These are phyloP conservation scores for Drosophila ambigua DNA, from an alignment of 1,140 invertebrate genomes.

Conservation along the genomic window DNA sequence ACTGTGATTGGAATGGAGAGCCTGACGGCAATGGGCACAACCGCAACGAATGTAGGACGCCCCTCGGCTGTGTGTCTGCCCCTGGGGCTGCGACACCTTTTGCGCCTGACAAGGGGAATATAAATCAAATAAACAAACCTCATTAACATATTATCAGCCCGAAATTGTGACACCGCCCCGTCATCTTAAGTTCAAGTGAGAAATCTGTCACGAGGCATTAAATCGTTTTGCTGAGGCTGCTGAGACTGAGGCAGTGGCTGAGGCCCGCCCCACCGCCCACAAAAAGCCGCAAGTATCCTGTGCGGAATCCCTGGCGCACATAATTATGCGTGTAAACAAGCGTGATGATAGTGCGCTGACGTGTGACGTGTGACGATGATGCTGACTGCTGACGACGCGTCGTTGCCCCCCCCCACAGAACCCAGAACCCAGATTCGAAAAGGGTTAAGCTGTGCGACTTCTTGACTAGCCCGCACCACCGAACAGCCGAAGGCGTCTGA, in stretches of 20 bases:
- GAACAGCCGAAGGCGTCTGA: slow-evolving; percentile 2
- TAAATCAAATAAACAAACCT: slow-evolving; percentile 81
- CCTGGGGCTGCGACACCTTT: slow-evolving; percentile 33
- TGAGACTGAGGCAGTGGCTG: no score
- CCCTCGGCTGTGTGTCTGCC: slow-evolving; percentile 15
- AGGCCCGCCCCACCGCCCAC: slow-evolving; percentile 9
- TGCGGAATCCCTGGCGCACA: slow-evolving; percentile 62
- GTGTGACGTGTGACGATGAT: slow-evolving; percentile 71
- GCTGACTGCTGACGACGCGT: slow-evolving; percentile 33
- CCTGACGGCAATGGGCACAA: no score
- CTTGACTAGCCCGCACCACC: not conserved
- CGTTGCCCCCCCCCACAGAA: slow-evolving; percentile 1
- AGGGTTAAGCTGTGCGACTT: slow-evolving; percentile 46
- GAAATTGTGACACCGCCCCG: slow-evolving; percentile 65
- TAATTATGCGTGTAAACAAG: slow-evolving; percentile 82
- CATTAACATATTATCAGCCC: slow-evolving; percentile 80
- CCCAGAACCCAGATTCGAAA: slow-evolving; percentile 9
- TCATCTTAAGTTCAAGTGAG: slow-evolving; percentile 70
- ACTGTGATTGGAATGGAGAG: slow-evolving; percentile 30
- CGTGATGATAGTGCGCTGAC: slow-evolving; percentile 78
- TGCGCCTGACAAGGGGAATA: slow-evolving; percentile 57
- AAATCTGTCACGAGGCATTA: slow-evolving; percentile 83
- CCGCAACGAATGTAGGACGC: not conserved
- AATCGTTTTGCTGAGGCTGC: slow-evolving; percentile 53
- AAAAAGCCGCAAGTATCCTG: slow-evolving; percentile 55